Evolutionary conservation across 2,888 invertebrate species (phyloP).

Genomic region (Tineola bisselliella): DNA sequence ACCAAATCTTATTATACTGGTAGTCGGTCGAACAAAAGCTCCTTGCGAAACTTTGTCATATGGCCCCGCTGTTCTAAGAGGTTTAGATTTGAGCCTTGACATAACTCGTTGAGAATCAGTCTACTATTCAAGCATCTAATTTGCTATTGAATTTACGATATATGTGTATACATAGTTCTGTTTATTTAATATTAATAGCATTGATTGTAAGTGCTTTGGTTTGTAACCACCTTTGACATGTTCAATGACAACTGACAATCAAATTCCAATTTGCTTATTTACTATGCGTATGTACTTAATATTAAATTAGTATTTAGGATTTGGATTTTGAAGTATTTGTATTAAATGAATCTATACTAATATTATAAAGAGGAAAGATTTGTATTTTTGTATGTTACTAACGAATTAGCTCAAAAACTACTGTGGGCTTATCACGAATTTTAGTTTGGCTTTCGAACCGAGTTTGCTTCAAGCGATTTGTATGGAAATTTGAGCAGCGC

Average conservation of each 20-base stretch:
- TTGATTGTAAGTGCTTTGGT: neutral
- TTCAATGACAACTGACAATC: neutral
- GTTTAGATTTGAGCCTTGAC: constrained; percentile 27
- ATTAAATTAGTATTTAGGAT: no score
- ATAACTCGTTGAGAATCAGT: constrained; percentile 15
- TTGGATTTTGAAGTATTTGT: no score
- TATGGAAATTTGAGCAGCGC: no score
- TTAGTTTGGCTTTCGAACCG: no score
- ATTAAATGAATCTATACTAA: no score
- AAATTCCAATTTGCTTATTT: neutral
- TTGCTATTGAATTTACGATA: constrained; percentile 9
- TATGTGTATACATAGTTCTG: neutral
- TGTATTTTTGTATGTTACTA: no score
- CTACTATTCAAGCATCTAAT: constrained; percentile 9
- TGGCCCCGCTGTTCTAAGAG: constrained; percentile 25
- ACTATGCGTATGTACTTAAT: no score
- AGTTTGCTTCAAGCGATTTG: no score
- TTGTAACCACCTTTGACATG: neutral
- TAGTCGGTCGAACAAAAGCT: constrained; percentile 24
- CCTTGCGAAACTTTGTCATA: constrained; percentile 33
- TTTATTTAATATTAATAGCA: neutral
- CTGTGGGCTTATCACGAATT: no score
- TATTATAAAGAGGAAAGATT: no score
- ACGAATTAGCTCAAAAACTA: no score
- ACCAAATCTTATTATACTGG: constrained; percentile 15